Conservation (phyloP, 2,888 invertebrate genomes). For the Sarcophaga subvicina region DNA sequence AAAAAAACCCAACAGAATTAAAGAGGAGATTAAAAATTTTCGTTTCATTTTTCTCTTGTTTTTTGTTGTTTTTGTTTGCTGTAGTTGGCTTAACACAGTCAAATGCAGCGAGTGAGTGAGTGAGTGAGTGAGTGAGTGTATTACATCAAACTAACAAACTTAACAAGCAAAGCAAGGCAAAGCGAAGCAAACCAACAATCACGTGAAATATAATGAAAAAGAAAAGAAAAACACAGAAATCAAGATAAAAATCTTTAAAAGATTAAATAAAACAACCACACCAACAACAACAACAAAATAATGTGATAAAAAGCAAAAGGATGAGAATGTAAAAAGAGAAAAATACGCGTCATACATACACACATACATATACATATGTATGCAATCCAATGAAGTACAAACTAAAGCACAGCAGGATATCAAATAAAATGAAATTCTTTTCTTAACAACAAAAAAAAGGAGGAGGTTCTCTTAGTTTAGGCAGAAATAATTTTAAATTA, state of each 20-base stretch:
- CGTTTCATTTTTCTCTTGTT: not conserved
- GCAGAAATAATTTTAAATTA: conserved; percentile 52
- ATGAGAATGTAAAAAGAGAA: conserved; percentile 50
- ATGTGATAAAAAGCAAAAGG: too few relatives aligned
- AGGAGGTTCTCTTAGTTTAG: conserved; percentile 33
- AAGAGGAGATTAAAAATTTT: conserved; percentile 67
- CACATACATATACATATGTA: not conserved
- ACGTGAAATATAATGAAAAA: not conserved
- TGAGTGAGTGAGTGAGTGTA: not conserved
- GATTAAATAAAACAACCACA: conserved; percentile 28
- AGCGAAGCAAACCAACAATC: conserved; percentile 31
- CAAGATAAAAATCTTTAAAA: conserved; percentile 56
- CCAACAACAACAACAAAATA: not conserved
- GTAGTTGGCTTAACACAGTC: not conserved
- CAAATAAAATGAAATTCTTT: not conserved
- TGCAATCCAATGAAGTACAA: conserved; percentile 52
- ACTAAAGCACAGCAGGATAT: conserved; percentile 62
- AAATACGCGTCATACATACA: not conserved
- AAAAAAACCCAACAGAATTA: not conserved
- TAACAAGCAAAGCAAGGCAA: conserved; percentile 44
- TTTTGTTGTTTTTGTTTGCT: too few relatives aligned
- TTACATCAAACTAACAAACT: conserved; percentile 64
- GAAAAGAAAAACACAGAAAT: not conserved
- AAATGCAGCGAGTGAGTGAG: too few relatives aligned
- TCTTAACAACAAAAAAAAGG: conserved; percentile 7